Conservation (phyloP, 2,113 vertebrate genomes). For the Apaloderma vittatum region DNA sequence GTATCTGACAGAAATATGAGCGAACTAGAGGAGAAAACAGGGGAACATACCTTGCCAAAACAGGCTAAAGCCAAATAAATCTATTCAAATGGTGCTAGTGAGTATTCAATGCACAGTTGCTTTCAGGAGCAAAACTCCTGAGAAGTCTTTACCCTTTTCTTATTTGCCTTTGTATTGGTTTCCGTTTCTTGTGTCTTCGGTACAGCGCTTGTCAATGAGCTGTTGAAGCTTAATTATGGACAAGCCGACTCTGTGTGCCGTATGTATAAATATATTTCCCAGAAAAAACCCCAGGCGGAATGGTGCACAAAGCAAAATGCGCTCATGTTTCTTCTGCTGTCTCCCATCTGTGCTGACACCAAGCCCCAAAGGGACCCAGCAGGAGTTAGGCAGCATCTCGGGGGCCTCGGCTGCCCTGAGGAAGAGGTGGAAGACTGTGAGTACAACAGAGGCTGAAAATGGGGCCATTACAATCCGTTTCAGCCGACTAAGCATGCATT, state of each 20-base stretch:
- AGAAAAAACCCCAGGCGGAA: not conserved
- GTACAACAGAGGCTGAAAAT: not conserved
- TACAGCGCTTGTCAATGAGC: not conserved
- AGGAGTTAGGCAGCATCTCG: not conserved
- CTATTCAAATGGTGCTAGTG: not conserved
- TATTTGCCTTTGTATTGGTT: not conserved
- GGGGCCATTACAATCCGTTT: fast-evolving
- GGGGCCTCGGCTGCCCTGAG: not conserved
- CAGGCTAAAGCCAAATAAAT: not conserved
- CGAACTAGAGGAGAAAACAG: not conserved
- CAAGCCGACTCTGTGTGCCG: not conserved
- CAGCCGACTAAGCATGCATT: not conserved
- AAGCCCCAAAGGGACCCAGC: not conserved
- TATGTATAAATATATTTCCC: not conserved
- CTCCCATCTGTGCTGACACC: not conserved
- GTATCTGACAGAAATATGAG: not conserved
- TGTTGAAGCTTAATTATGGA: not conserved
- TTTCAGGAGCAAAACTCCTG: not conserved
- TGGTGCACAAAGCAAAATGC: not conserved
- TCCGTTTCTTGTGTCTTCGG: not conserved
- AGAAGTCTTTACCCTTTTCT: not conserved
- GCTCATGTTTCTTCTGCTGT: not conserved
- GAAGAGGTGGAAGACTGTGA: not conserved
- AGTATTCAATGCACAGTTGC: not conserved
- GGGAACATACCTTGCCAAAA: not conserved